phyloP scores from a whole-genome alignment of 2,888 invertebrate species.

The Erebia aethiops region DNA sequence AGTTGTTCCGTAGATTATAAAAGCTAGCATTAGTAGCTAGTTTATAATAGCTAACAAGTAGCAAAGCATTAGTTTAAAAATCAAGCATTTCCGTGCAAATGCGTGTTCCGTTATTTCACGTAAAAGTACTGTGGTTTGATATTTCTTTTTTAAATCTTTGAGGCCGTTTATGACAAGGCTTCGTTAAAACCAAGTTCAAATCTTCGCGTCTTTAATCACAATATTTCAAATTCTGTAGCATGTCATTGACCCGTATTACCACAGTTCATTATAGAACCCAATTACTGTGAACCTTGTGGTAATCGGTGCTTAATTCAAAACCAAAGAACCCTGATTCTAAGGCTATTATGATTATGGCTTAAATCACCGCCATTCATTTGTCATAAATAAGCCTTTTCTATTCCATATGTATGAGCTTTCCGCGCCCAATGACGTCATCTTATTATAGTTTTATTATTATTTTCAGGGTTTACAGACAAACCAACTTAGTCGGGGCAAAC shows the following conservation, averaged over 20 bases:
- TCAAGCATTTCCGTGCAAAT: too few relatives aligned
- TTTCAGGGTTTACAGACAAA: not conserved
- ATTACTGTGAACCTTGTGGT: conserved; percentile 25
- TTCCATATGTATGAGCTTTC: conserved; percentile 37
- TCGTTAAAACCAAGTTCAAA: not conserved
- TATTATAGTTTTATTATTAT: conserved; percentile 3
- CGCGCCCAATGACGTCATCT: conserved; percentile 24
- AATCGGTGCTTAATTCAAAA: conserved; percentile 22
- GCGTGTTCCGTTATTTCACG: too few relatives aligned
- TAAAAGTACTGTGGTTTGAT: too few relatives aligned
- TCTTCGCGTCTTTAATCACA: conserved; percentile 10
- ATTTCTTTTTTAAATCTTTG: not conserved
- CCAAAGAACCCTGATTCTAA: conserved; percentile 34
- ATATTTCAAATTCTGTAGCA: conserved; percentile 10
- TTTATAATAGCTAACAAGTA: too few relatives aligned
- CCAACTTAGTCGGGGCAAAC: not conserved
- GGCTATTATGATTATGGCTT: conserved; percentile 36
- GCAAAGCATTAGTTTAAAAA: too few relatives aligned
- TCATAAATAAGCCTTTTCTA: conserved; percentile 37
- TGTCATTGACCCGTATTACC: conserved; percentile 18
- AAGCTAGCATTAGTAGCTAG: too few relatives aligned
- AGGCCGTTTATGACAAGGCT: not conserved
- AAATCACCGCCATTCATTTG: conserved; percentile 38
- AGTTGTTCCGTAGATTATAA: too few relatives aligned
- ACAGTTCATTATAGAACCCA: conserved; percentile 20